These are phyloP conservation scores for Gallinago paraguaiae DNA, from an alignment of 2,113 vertebrate genomes.

Conservation along the genomic window DNA sequence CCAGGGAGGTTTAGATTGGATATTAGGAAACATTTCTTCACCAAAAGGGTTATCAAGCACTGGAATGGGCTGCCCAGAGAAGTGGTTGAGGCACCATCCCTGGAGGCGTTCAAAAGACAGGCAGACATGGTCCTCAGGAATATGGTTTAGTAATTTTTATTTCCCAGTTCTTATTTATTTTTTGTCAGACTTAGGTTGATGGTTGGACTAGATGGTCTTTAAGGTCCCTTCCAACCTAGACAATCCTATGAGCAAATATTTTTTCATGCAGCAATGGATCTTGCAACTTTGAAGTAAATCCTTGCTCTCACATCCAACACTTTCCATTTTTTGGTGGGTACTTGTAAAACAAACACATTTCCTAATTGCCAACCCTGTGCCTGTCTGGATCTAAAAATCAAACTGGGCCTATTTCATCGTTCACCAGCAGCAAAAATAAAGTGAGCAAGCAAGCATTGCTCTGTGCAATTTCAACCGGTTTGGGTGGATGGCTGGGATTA, in stretches of 20 bases:
- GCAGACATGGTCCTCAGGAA: no score
- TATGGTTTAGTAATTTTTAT: no score
- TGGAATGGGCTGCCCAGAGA: no score
- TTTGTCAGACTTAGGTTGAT: no score
- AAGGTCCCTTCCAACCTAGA: no score
- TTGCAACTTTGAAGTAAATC: not conserved
- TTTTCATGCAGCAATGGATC: not conserved
- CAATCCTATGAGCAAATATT: not conserved
- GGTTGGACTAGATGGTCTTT: no score
- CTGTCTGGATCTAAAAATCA: not conserved
- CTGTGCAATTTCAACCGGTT: not conserved
- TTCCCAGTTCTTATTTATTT: no score
- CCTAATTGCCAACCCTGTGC: fast-evolving
- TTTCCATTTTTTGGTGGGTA: not conserved
- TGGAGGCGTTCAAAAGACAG: no score
- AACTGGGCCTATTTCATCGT: not conserved
- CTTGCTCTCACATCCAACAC: not conserved
- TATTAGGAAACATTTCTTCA: no score
- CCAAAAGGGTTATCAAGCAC: no score
- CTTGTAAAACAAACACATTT: not conserved
- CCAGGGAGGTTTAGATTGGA: no score
- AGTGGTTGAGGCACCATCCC: no score
- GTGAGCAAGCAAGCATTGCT: not conserved
- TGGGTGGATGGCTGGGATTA: not conserved
- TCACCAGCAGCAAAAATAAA: not conserved